Conservation (phyloP, 2,113 vertebrate species). For the Noturus placidus region DNA sequence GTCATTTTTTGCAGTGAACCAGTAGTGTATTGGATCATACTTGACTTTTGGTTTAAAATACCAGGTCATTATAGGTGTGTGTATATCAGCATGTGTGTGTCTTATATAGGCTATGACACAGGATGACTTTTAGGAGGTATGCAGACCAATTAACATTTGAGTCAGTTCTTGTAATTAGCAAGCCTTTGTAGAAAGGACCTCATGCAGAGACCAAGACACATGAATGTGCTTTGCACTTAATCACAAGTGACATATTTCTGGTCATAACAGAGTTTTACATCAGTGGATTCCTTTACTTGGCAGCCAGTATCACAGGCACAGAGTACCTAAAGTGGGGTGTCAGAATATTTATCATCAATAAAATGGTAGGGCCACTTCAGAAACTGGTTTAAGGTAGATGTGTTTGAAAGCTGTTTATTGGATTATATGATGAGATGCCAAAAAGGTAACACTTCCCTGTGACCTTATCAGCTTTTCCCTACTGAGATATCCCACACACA, state of each 20-base stretch:
- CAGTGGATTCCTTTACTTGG: not conserved
- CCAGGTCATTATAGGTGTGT: slow-evolving; percentile 33
- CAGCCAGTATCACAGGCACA: not conserved
- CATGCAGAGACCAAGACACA: slow-evolving; percentile 52
- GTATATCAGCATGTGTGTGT: slow-evolving; percentile 15
- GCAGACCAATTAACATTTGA: slow-evolving; percentile 75
- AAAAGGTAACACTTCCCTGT: slow-evolving; percentile 24
- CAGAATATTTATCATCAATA: not conserved
- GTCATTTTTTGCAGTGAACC: not conserved
- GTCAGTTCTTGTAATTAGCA: slow-evolving; percentile 70
- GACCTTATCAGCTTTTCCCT: slow-evolving; percentile 46
- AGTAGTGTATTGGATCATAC: not conserved
- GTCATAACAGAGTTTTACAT: slow-evolving; percentile 1
- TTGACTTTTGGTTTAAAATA: not conserved
- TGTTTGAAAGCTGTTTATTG: not conserved
- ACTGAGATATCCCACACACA: slow-evolving; percentile 37
- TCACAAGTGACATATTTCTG: slow-evolving; percentile 48
- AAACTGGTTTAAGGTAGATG: not conserved
- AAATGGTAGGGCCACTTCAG: not conserved
- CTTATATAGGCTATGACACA: slow-evolving; percentile 24
- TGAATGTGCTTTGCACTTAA: slow-evolving; percentile 45
- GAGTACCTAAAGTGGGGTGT: not conserved
- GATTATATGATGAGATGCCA: not conserved
- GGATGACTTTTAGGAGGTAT: slow-evolving; percentile 12
- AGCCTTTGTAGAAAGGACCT: slow-evolving; percentile 39